Evolutionary conservation across 2,888 invertebrate genomes (phyloP), one percentile per base, ranked within the genome.

Genomic region (Lottia gigantea): DNA sequence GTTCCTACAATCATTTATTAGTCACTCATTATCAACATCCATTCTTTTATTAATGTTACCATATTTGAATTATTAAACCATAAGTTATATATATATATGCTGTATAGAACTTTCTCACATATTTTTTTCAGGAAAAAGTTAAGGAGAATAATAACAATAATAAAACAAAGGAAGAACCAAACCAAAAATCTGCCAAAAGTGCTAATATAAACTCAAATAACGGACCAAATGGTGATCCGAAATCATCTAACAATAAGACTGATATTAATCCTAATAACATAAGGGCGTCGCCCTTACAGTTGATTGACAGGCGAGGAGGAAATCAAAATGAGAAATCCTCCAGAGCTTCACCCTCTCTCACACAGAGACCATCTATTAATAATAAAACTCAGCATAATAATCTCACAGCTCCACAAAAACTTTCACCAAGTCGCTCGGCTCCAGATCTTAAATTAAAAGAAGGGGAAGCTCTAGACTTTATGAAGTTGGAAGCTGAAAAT

Each of bases 401-500:
- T 19, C 19, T 23, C 23, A 12, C 19, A 19, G 19, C 11, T 11
- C 19, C 19, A 23, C 19, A 55, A 12, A 55, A 23, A 55, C 19
- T 23, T 1, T 23, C 11, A 55, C 55, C 55, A 55, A 25, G 47
- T 16, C 25, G 55, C 31, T 25, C 31, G 15, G 46, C 19, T n/a
- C 25, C 66, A n/a, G 49, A 62, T 4, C 61, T 49, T 8, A 61
- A 23, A 23, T 19, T 14, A 2, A 55, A 55, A 47, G 81, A 80
- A 62, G 78, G 76, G 15, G 83, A 81, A 68, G 78, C 82, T 8
- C 68, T 83, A 47, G 78, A 80, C 45, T 69, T 78, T 66, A 66
- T 89, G 70, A 87, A 88, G 76, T 86, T 87, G 86, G 92, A 92
- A 62, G 92, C 92, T 0, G 92, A 92, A 80, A 93, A 93, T 83